Conservation (phyloP, 2,113 vertebrate genomes). For the Sceloporus tristichus region DNA sequence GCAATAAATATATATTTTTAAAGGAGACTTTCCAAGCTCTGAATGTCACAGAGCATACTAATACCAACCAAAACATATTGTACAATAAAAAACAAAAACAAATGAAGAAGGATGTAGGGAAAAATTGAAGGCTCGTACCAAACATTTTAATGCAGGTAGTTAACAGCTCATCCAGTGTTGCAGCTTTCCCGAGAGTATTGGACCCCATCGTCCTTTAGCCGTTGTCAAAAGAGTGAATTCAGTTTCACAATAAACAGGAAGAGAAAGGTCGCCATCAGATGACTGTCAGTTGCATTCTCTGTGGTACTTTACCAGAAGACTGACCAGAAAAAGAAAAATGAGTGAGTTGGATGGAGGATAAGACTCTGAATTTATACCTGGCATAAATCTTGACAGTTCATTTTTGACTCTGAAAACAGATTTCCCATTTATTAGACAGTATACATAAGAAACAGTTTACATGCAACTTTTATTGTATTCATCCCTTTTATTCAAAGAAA, state of each 20-base stretch:
- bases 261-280: slow-evolving; percentile 57
- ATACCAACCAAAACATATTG: not conserved
- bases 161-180: slow-evolving; percentile 89
- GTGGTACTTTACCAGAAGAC: slow-evolving; percentile 61
- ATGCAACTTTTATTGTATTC: not conserved
- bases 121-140: slow-evolving; percentile 78
- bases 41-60: not conserved
- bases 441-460: not conserved
- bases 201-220: slow-evolving; percentile 87
- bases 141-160: slow-evolving; percentile 90
- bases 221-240: slow-evolving; percentile 77
- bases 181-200: slow-evolving; percentile 90
- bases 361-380: slow-evolving; percentile 9
- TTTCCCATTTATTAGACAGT: not conserved
- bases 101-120: not conserved
- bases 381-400: not conserved
- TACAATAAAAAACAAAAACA: not conserved
- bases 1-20: too few species aligned
- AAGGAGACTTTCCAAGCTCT: too few species aligned
- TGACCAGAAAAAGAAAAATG: slow-evolving; percentile 65
- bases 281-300: slow-evolving; percentile 56
- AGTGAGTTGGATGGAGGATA: not conserved
- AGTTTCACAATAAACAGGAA: slow-evolving; percentile 72
- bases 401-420: too few species aligned
- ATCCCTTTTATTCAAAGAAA: not conserved